Conservation (phyloP, 2,113 vertebrate species). For the Perognathus longimembris region DNA sequence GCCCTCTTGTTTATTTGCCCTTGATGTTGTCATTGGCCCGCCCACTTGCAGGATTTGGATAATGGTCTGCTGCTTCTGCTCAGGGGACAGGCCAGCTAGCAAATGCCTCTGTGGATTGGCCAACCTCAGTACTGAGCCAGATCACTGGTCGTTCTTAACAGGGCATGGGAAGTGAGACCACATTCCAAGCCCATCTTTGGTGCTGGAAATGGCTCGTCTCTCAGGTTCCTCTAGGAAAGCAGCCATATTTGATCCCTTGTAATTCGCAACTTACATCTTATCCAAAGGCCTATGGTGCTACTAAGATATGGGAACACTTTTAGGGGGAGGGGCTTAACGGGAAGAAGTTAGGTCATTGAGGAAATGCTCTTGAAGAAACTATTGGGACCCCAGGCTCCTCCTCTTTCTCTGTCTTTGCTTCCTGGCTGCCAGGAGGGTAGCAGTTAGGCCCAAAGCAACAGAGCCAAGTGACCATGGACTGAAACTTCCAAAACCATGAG, state of each 20-base stretch:
- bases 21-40: conserved; percentile 75
- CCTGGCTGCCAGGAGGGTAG: too few species aligned
- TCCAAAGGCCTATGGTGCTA: neutral
- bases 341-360: neutral
- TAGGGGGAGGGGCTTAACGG: too few species aligned
- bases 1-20: conserved; percentile 83
- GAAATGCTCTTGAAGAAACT: neutral
- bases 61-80: conserved; percentile 54
- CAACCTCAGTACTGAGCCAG: neutral
- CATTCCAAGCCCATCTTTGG: neutral
- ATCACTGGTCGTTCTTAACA: neutral
- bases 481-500: neutral
- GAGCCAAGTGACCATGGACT: neutral
- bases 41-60: conserved; percentile 72
- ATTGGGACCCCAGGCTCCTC: too few species aligned
- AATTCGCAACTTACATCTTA: neutral
- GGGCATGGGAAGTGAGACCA: neutral
- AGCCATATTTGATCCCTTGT: neutral
- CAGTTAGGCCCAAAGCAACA: neutral
- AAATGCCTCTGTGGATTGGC: neutral
- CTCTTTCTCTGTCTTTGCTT: neutral
- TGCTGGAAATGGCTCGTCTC: neutral
- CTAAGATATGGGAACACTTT: neutral
- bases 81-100: neutral
- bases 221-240: neutral